These are phyloP conservation scores for Apamea epomidion DNA, from an alignment of 2,888 invertebrate genomes.

Conservation along the genomic window DNA sequence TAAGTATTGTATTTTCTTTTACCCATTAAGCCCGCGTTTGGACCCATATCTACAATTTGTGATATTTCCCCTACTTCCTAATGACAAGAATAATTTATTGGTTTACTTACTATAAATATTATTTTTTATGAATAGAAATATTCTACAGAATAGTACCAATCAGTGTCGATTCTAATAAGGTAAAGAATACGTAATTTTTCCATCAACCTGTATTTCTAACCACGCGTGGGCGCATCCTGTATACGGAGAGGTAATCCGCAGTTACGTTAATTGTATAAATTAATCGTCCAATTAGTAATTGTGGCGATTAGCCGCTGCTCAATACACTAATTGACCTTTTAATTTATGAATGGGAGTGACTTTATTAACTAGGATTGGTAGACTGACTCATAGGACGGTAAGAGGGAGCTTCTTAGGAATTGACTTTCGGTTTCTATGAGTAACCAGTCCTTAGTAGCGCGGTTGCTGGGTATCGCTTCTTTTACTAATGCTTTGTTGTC, in stretches of 20 bases:
- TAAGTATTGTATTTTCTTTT: no score
- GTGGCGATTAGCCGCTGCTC: constrained; percentile 64
- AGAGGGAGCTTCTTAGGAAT: constrained; percentile 3
- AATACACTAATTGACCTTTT: constrained; percentile 78
- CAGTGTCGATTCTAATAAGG: neutral
- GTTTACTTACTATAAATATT: neutral
- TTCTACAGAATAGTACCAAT: neutral
- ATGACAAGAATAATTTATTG: neutral
- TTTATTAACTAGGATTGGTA: constrained; percentile 34
- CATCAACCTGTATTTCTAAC: neutral
- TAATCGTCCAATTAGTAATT: constrained; percentile 69
- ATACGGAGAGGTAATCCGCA: constrained; percentile 41
- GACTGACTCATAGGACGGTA: constrained; percentile 38
- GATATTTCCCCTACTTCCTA: no score
- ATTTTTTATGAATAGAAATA: neutral
- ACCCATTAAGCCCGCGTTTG: no score
- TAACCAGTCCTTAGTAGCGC: neutral
- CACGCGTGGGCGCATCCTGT: constrained; percentile 5
- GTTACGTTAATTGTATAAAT: constrained; percentile 72
- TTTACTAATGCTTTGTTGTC: neutral
- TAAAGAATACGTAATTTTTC: neutral
- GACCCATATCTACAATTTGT: no score
- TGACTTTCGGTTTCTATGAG: constrained; percentile 6
- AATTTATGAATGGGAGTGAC: constrained; percentile 67
- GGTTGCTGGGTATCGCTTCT: neutral